Base-by-base conservation (phyloP, 2,888 invertebrate genomes). In the Thumatha senex region DNA sequence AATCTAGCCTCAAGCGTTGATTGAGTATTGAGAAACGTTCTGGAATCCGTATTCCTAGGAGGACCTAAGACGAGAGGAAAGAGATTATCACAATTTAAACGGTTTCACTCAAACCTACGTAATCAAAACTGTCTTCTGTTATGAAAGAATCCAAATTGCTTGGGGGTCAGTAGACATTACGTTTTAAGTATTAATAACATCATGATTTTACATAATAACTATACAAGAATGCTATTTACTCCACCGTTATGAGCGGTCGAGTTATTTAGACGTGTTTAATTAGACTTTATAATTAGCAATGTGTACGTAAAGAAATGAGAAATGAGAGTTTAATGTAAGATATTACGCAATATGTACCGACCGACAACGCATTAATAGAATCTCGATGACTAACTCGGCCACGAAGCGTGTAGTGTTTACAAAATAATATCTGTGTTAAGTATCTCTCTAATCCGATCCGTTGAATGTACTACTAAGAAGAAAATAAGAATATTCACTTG, bases 281-380 rank as follows among this genome's bases (percentile, higher is more conserved):
- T 72, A 74, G 62, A 68, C 60, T 72, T 70, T 67, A 45, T 72
- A 74, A 74, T 74, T 62, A 67, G 51, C 49, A 59, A 56, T 55
- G 48, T 56, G 51, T 54, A 47, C 54, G 57, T 73, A 65, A 51
- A 54, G 67, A 69, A 74, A 71, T 61, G 56, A 43, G 33, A 56
- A 56, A 57, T 56, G 49, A 58, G 42, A 55, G 52, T 40, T n/a
- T 55, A 63, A 64, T 59, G 64, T 63, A 69, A 66, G 44, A 48
- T 24, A 62, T 66, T 67, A 59, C 53, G 51, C 55, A 63, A 52
- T 43, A 4, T 24, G 18, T 24, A 40, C 8, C 13, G 45, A 12
- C 35, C 45, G 40, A 40, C 34, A 48, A 54, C 50, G 41, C 49
- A 48, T 46, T 47, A 53, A 46, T 45, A 43, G 38, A 24, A 34